Conservation (phyloP, 2,797 vertebrate species). For the Tarsius wallacei region DNA sequence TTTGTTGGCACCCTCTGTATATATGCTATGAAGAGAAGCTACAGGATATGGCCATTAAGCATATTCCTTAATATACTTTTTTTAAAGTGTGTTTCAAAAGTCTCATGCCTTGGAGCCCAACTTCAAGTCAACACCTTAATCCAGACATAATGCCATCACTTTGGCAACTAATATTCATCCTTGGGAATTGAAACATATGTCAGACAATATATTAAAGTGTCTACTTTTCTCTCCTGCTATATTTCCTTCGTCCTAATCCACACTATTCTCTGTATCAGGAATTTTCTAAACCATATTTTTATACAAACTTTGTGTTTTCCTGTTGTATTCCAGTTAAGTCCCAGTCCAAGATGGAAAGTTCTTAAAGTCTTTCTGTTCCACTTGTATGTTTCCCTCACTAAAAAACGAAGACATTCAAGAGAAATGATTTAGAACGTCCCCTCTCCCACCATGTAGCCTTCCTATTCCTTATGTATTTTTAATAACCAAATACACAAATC, state of each 20-base stretch:
- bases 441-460: neutral
- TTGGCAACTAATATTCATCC: neutral
- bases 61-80: neutral
- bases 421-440: neutral
- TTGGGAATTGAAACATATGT: neutral
- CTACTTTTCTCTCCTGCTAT: neutral
- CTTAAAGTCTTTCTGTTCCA: neutral
- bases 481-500: neutral
- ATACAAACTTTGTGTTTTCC: neutral
- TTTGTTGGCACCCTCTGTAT: too few relatives aligned
- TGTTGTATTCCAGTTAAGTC: constrained; percentile 32
- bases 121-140: neutral
- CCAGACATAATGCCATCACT: neutral
- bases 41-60: neutral
- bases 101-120: neutral
- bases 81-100: neutral
- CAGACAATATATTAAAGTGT: neutral
- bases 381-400: neutral
- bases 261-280: neutral
- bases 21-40: constrained; percentile 20
- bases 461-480: neutral
- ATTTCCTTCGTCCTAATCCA: neutral
- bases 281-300: constrained; percentile 24
- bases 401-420: neutral
- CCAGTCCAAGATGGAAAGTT: neutral